A percentile compares a stretch with the other conserved stretches of the same genome.
Evolutionary conservation across 2,888 invertebrate genomes (phyloP).

Genomic region (Orchesella flavescens): DNA sequence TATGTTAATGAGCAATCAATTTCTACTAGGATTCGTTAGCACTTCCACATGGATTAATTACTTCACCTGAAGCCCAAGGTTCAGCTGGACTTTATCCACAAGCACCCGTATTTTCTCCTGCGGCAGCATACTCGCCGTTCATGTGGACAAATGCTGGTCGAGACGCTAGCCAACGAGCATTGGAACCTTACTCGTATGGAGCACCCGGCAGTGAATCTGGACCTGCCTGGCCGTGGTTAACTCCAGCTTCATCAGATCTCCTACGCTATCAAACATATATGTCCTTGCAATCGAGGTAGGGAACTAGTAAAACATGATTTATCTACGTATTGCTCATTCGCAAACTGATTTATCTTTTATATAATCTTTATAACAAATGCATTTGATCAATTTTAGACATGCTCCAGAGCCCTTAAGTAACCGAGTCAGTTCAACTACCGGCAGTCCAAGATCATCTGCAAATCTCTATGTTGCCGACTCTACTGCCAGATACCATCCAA

Average conservation of each 20-base stretch:
- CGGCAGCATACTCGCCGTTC: conserved; percentile 59
- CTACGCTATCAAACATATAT: conserved; percentile 63
- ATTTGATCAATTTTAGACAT: not conserved
- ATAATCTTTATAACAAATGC: too few relatives aligned
- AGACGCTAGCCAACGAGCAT: conserved; percentile 9
- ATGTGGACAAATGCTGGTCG: conserved; percentile 47
- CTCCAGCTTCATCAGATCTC: conserved; percentile 59
- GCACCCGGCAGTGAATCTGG: conserved; percentile 11
- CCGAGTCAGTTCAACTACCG: not conserved
- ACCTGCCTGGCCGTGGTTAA: conserved; percentile 66
- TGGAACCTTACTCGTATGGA: conserved; percentile 26
- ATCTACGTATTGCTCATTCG: too few relatives aligned
- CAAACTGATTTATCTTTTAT: too few relatives aligned
- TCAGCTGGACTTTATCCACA: conserved; percentile 22
- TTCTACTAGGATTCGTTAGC: conserved; percentile 61
- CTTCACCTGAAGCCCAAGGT: not conserved
- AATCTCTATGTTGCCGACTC: not conserved
- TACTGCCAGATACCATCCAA: not conserved
- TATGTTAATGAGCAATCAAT: conserved; percentile 10
- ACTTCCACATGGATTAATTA: conserved; percentile 51
- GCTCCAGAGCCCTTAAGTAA: not conserved
- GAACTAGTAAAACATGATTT: too few relatives aligned
- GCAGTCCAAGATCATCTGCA: conserved; percentile 9
- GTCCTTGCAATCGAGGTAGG: conserved; percentile 59
- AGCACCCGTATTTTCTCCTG: conserved; percentile 44